These are phyloP conservation scores for Tetraodon nigroviridis DNA, from an alignment of 2,113 vertebrate genomes.

Conservation along the genomic window DNA sequence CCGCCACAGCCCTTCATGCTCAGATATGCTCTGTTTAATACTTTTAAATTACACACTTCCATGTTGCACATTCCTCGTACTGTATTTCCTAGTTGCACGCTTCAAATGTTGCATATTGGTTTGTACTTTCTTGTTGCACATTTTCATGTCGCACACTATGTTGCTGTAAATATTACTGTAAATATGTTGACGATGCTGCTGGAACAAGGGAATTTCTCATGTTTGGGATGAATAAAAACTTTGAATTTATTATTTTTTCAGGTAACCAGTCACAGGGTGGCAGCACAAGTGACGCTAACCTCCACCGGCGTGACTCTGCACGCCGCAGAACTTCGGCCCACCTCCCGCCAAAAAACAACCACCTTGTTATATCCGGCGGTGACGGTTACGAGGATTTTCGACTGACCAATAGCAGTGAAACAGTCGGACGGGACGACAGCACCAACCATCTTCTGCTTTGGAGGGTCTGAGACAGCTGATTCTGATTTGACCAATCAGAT, in stretches of 20 bases:
- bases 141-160: too few species aligned
- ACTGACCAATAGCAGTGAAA: conserved; percentile 91
- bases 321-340: conserved; percentile 72
- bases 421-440: conserved; percentile 92
- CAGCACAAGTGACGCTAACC: conserved; percentile 64
- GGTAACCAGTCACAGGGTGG: conserved; percentile 62
- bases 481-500: conserved; percentile 1
- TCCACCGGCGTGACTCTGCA: conserved; percentile 78
- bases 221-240: neutral
- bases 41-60: too few species aligned
- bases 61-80: too few species aligned
- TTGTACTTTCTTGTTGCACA: too few species aligned
- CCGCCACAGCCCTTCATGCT: too few species aligned
- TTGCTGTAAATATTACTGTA: too few species aligned
- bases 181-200: too few species aligned
- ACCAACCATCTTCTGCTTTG: conserved; percentile 97
- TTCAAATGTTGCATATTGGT: too few species aligned
- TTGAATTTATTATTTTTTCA: conserved; percentile 9
- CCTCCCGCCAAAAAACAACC: conserved; percentile 79
- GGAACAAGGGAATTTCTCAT: neutral
- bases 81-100: too few species aligned
- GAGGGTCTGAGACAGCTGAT: conserved; percentile 78
- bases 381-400: conserved; percentile 97
- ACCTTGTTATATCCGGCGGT: conserved; percentile 92
- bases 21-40: too few species aligned